Conservation (phyloP, 2,113 vertebrate species). For the Notothenia coriiceps region DNA sequence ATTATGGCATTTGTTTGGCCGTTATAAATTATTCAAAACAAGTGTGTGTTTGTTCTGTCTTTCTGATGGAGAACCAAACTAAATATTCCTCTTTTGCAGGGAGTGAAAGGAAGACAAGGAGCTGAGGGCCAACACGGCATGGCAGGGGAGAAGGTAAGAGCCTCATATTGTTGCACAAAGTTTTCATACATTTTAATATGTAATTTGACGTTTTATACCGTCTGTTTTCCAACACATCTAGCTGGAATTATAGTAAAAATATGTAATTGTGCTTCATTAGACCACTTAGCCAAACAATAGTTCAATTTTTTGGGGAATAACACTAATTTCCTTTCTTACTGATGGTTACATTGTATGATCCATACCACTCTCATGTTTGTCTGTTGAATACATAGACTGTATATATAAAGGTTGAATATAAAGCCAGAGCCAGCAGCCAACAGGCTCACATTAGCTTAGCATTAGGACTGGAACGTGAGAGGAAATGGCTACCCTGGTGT, state of each 20-base stretch:
- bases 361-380: not conserved
- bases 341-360: not conserved
- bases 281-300: not conserved
- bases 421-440: not conserved
- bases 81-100: slow-evolving; percentile 76
- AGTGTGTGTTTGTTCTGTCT: not conserved
- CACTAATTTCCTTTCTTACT: not conserved
- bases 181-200: not conserved
- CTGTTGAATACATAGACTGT: not conserved
- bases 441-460: not conserved
- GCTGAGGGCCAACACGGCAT: slow-evolving; percentile 82
- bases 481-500: not conserved
- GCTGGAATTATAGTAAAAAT: not conserved
- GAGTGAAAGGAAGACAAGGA: slow-evolving; percentile 81
- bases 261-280: not conserved
- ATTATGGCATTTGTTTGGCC: not conserved
- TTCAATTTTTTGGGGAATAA: not conserved
- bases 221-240: not conserved
- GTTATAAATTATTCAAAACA: not conserved
- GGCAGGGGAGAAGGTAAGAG: slow-evolving; percentile 89
- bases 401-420: not conserved
- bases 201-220: not conserved
- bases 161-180: not conserved
- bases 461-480: not conserved
- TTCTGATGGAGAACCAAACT: not conserved